Evolutionary conservation across 2,888 invertebrate species (phyloP), one percentile per base, ranked within the genome.

Genomic region (Xestoiulus laeticollis): DNA sequence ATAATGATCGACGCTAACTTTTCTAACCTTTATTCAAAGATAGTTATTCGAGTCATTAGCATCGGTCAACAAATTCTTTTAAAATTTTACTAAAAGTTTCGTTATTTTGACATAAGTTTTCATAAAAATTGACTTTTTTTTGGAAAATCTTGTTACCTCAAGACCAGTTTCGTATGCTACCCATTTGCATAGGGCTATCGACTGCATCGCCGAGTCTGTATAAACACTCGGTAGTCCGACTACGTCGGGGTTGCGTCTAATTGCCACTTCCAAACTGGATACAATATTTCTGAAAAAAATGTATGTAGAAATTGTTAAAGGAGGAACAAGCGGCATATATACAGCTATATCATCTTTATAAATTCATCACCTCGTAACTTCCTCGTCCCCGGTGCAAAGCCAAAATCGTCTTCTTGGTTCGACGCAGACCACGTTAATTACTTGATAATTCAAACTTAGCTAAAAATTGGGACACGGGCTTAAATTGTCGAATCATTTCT

Each of bases 301-400:
- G 5, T n/a, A 6, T 68, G 68, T 22, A 26, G 68, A 68, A 68
- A 12, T 68, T 68, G 68, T n/a, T 10, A n/a, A 68, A 68, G n/a
- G 1, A 22, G 12, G 68, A 5, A 68, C 68, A 22, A 22, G 26
- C 8, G 68, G 3, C 2, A n/a, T 22, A 82, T 12, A n/a, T n/a
- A 16, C 26, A 1, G n/a, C 82, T n/a, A 14, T 12, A 32, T 82
- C 14, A 32, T 82, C n/a, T 82, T 82, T n/a, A n/a, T n/a, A 82
- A 1, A 82, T 82, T 16, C 48, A n/a, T 59, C 90, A 92, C 92
- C 90, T 90, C 5, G 92, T 91, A 22, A 91, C 89, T 38, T 89
- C 89, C 87, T 91, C 91, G 89, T 91, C 90, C 22, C 91, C 92
- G 16, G 92, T 91, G 16, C 91, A 91, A 14, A 92, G 87, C 91